Evolutionary conservation across 2,888 invertebrate species (phyloP).

Genomic region (Balanococcus diminutus): DNA sequence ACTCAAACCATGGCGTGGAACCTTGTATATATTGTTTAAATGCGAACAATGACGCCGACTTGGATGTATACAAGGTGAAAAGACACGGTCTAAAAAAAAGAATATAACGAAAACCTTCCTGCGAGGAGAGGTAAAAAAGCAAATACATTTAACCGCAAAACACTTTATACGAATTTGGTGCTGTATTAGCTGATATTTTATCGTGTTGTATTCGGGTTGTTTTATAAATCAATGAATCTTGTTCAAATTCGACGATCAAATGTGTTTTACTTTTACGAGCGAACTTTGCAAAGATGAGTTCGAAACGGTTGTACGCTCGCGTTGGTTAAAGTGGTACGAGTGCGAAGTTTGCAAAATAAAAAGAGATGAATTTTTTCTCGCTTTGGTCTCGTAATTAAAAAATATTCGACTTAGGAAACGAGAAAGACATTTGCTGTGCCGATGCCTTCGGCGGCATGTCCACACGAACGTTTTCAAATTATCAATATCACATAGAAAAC

Average conservation of each 20-base stretch:
- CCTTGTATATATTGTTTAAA: slow-evolving; percentile 4
- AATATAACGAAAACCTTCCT: not conserved
- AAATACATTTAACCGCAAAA: not conserved
- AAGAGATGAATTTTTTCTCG: not conserved
- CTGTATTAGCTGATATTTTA: not conserved
- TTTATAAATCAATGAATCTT: not conserved
- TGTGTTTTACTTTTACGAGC: not conserved
- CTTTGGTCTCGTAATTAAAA: not conserved
- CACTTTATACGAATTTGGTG: not conserved
- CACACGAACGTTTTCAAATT: not conserved
- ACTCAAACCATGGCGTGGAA: not conserved
- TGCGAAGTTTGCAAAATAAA: not conserved
- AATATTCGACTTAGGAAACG: not conserved
- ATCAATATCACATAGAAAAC: not conserved
- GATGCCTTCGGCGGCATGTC: not conserved
- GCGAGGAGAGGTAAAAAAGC: not conserved
- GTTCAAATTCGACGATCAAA: not conserved
- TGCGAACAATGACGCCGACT: slow-evolving; percentile 20
- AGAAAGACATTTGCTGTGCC: not conserved
- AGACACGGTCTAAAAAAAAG: not conserved
- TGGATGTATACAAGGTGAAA: slow-evolving; percentile 4
- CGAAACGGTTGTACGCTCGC: not conserved
- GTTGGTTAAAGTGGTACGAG: not conserved
- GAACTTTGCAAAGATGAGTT: not conserved
- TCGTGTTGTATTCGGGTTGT: not conserved